These are phyloP conservation scores for Rhinoderma darwinii DNA, from an alignment of 2,113 vertebrate species.

Conservation along the genomic window DNA sequence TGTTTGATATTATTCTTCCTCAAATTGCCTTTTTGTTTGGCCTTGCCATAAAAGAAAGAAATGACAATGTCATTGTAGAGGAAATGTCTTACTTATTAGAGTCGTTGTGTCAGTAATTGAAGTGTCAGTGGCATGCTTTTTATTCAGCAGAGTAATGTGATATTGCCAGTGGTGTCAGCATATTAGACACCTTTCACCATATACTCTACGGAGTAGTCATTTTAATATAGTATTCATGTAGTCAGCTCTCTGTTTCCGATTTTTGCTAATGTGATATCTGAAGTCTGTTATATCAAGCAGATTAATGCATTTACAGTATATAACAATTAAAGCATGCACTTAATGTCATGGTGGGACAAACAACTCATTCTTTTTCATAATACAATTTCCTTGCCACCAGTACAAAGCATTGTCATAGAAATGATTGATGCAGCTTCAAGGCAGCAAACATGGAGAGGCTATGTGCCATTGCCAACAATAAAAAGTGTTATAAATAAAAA, in stretches of 20 bases:
- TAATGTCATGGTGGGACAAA: background rate
- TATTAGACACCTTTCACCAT: background rate
- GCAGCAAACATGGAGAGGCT: background rate
- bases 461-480: background rate
- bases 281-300: background rate
- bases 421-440: background rate
- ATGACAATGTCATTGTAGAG: background rate
- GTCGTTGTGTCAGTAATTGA: slow-evolving; percentile 6
- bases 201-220: background rate
- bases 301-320: slow-evolving; percentile 1
- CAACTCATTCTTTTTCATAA: background rate
- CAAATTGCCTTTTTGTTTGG: background rate
- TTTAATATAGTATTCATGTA: background rate
- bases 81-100: background rate
- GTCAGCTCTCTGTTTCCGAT: background rate
- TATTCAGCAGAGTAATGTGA: slow-evolving; percentile 2
- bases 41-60: background rate
- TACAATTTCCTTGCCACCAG: background rate
- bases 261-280: background rate
- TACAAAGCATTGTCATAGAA: background rate
- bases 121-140: background rate
- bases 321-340: background rate
- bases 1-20: background rate
- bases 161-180: slow-evolving; percentile 3
- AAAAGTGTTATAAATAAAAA: background rate